Evolutionary conservation across 2,113 vertebrate genomes (phyloP), one percentile per base, ranked within the genome.

Genomic region (western clawed frog (Xenopus tropicalis)): DNA sequence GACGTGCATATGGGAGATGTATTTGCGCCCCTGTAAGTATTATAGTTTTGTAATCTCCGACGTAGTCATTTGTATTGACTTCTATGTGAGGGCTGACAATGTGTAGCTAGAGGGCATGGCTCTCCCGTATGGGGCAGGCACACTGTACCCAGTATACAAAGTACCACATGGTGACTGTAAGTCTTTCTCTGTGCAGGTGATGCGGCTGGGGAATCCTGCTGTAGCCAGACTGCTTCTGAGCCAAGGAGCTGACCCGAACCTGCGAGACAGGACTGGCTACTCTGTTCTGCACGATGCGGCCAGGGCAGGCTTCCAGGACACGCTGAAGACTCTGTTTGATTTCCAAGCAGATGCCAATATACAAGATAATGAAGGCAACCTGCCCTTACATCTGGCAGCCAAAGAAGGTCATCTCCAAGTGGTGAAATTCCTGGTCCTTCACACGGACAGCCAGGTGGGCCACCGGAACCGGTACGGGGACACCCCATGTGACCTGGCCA

Each of bases 261-360:
- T 89, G 73, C 92, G 75, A 8, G 97, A 98, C 90, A 84, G 85
- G 37, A 85, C 85, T 1, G 86, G 88, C 37, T 93, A 97, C 79
- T 95, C 96, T 1, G 86, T 94, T 21, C 85, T 86, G 19, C 97
- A 98, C 70, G 97, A 99, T 73, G 93, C 92, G 1, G 96, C 97
- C 74, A 89, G 95, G 43, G 94, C 93, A 21, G 97, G 97, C 0
- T 95, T 92, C 80, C 79, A 85, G 80, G 93, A 96, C 77, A 93
- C 91, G 51, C 84, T 98, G 88, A 87, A 88, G 88, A 89, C 86
- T 81, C 88, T 98, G 74, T 77, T 93, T 80, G 83, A 88, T 44
- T 85, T 92, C 73, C 78, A 88, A 14, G 96, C 93, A 13, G 88
- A 97, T 66, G 86, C 91, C 43, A 96, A 96, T 83, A 62, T 94